These are phyloP conservation scores for Atherix ibis DNA, from an alignment of 2,888 invertebrate species.

Conservation along the genomic window DNA sequence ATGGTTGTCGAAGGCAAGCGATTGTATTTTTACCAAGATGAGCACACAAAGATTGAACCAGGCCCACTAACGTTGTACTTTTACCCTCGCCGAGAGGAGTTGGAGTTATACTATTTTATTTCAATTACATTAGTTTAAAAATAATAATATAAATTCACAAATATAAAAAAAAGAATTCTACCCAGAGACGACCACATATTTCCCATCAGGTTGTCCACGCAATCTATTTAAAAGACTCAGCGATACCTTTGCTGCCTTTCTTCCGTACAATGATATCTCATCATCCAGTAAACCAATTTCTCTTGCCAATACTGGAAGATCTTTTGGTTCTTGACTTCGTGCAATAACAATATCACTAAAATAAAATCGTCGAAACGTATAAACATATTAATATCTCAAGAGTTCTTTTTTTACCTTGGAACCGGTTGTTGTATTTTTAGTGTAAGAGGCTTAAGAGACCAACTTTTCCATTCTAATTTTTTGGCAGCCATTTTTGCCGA, in stretches of 20 bases:
- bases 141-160: slow-evolving; percentile 2
- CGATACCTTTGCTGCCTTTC: slow-evolving; percentile 86
- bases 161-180: slow-evolving; percentile 29
- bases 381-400: slow-evolving; percentile 4
- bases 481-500: slow-evolving; percentile 54
- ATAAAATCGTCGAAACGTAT: too few relatives aligned
- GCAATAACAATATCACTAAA: slow-evolving; percentile 79
- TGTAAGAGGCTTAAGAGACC: slow-evolving; percentile 56
- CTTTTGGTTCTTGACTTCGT: slow-evolving; percentile 72
- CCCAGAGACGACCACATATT: slow-evolving; percentile 92
- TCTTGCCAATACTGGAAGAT: slow-evolving; percentile 55
- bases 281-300: slow-evolving; percentile 69
- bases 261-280: slow-evolving; percentile 84
- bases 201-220: slow-evolving; percentile 52
- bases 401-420: slow-evolving; percentile 61
- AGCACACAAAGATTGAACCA: slow-evolving; percentile 81
- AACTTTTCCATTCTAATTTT: slow-evolving; percentile 37
- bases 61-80: slow-evolving; percentile 85
- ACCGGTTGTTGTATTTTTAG: slow-evolving; percentile 53
- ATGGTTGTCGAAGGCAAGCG: slow-evolving; percentile 91
- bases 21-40: slow-evolving; percentile 74
- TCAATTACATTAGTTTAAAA: too few relatives aligned
- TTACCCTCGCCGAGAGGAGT: slow-evolving; percentile 99
- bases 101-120: slow-evolving; percentile 95
- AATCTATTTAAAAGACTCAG: slow-evolving; percentile 66